phyloP scores from a whole-genome alignment of 2,888 invertebrate genomes.

The Leptothorax acervorum region DNA sequence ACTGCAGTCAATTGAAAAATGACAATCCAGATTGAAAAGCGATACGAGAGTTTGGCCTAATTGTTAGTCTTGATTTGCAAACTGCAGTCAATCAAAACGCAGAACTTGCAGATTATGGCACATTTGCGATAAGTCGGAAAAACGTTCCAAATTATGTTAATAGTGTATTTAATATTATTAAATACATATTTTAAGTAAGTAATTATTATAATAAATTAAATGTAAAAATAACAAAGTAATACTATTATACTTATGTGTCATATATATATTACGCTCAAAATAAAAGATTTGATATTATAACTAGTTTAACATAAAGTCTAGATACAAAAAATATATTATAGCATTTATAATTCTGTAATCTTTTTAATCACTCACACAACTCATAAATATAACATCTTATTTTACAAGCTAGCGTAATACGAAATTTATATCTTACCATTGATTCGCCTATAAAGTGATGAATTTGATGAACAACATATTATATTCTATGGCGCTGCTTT shows the following conservation, averaged over 20 bases:
- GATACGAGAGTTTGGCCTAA: constrained; percentile 37
- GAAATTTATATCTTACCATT: constrained; percentile 19
- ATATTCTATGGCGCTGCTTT: not conserved
- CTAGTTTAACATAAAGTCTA: too few species aligned
- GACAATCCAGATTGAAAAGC: constrained; percentile 44
- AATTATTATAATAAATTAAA: not conserved
- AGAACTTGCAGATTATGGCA: constrained; percentile 55
- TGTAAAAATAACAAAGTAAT: not conserved
- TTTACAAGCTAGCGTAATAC: not conserved
- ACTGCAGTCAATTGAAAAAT: not conserved
- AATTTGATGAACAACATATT: constrained; percentile 16
- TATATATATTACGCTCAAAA: not conserved
- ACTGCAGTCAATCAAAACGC: constrained; percentile 34
- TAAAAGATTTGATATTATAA: not conserved
- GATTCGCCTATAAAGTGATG: constrained; percentile 7
- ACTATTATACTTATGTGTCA: not conserved
- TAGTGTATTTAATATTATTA: not conserved
- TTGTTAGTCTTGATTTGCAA: constrained; percentile 20
- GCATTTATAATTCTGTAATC: not conserved
- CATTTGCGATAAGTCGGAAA: constrained; percentile 49
- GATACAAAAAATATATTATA: not conserved
- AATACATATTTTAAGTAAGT: not conserved
- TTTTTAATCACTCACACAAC: not conserved
- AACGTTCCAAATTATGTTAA: constrained; percentile 44
- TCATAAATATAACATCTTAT: not conserved